phyloP scores from a whole-genome alignment of 23 tunicate genomes.

The Trididemnum nubilum region DNA sequence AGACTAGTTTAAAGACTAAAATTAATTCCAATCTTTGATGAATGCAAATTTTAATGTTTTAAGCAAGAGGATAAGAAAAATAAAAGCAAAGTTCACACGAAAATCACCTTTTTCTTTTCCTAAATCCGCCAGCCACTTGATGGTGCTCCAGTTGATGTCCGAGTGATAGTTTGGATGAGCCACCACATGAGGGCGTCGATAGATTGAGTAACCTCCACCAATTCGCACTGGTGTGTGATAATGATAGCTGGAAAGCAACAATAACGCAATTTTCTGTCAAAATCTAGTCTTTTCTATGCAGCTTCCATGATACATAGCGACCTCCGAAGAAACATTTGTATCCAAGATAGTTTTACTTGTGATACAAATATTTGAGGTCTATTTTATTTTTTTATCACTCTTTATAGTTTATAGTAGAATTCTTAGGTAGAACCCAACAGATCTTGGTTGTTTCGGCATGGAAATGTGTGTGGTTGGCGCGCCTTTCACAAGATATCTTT shows the following conservation, averaged over 20 bases:
- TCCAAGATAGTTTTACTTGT: background rate
- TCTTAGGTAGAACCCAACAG: no score
- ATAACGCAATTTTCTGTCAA: background rate
- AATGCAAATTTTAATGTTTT: no score
- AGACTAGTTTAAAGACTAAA: no score
- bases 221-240: constrained; percentile 65
- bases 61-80: no score
- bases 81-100: no score
- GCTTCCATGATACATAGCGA: background rate
- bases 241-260: constrained; percentile 54
- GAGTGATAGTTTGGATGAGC: background rate
- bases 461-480: no score
- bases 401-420: no score
- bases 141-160: constrained; percentile 37
- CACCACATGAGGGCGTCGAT: constrained; percentile 27
- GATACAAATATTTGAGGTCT: no score
- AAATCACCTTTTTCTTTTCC: constrained; percentile 3
- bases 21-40: no score
- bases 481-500: no score
- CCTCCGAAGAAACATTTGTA: background rate
- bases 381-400: no score
- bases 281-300: background rate
- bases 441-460: no score
- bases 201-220: constrained; percentile 91
- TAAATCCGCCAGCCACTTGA: constrained; percentile 42